Conservation (phyloP, 2,888 invertebrate genomes). For the Aspidiotus destructor region DNA sequence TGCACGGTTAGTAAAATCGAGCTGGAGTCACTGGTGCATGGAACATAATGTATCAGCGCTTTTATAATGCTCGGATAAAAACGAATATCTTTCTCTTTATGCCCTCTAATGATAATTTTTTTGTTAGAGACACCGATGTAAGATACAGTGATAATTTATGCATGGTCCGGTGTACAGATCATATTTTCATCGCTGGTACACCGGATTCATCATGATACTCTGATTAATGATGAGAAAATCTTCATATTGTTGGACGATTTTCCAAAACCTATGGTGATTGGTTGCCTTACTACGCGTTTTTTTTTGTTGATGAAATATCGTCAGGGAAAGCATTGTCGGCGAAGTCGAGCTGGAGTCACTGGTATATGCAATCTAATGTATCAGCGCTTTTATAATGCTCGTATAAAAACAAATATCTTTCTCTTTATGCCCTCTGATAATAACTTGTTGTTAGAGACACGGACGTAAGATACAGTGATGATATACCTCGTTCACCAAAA, state of each 20-base stretch:
- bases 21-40: slow-evolving; percentile 24
- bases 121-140: slow-evolving; percentile 10
- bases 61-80: slow-evolving; percentile 9
- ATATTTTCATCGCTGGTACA: no score
- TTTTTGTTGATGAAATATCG: neutral
- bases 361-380: slow-evolving; percentile 15
- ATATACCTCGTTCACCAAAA: neutral
- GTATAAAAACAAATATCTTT: slow-evolving; percentile 6
- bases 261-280: no score
- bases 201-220: no score
- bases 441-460: slow-evolving; percentile 3
- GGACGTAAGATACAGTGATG: slow-evolving; percentile 4
- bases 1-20: neutral
- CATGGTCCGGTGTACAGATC: no score
- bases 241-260: no score
- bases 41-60: slow-evolving; percentile 13
- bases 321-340: no score
- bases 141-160: neutral
- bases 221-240: no score
- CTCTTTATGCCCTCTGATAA: slow-evolving; percentile 15
- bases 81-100: slow-evolving; percentile 11
- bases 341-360: slow-evolving; percentile 22
- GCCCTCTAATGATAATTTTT: slow-evolving; percentile 2
- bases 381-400: slow-evolving; percentile 20
- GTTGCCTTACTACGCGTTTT: neutral